Conservation (phyloP, 2,888 invertebrate genomes). For the Cryptophagus acutangulus region DNA sequence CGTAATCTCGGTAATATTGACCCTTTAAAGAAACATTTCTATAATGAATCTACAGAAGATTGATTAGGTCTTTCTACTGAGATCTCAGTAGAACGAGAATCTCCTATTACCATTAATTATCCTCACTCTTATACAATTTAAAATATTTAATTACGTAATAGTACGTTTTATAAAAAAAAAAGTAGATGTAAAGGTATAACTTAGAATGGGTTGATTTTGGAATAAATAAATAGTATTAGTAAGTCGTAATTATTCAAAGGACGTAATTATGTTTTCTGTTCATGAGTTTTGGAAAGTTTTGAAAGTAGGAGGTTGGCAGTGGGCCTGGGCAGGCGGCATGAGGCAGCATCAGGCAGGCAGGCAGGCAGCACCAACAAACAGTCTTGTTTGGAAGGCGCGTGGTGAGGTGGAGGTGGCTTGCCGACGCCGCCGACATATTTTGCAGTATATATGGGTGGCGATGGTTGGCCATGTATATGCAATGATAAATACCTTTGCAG, state of each 20-base stretch:
- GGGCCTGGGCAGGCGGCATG: conserved; percentile 12
- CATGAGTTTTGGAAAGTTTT: conserved; percentile 20
- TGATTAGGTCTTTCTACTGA: no score
- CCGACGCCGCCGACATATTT: conserved; percentile 24
- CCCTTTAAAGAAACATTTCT: no score
- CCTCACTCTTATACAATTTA: no score
- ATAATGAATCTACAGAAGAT: no score
- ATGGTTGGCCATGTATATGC: conserved; percentile 32
- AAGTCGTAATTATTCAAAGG: conserved; percentile 25
- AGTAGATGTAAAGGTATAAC: conserved; percentile 4
- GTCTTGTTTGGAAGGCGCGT: conserved; percentile 15
- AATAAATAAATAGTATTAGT: conserved; percentile 21
- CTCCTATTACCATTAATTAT: no score
- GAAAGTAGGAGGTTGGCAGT: conserved; percentile 18
- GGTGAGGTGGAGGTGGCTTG: conserved; percentile 11
- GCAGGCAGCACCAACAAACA: conserved; percentile 1
- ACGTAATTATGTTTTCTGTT: conserved; percentile 22
- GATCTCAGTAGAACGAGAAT: no score
- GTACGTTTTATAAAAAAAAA: conserved; percentile 5
- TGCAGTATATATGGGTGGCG: conserved; percentile 23
- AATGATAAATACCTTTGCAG: conserved; percentile 40
- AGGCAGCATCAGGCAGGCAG: conserved; percentile 5
- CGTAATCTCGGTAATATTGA: no score
- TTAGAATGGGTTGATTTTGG: conserved; percentile 13
- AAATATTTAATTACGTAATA: conserved; percentile 3